Percentiles rank a stretch among this genome's conserved stretches.
Evolutionary conservation across 2,113 vertebrate genomes (phyloP).

Genomic region (Gobius niger): DNA sequence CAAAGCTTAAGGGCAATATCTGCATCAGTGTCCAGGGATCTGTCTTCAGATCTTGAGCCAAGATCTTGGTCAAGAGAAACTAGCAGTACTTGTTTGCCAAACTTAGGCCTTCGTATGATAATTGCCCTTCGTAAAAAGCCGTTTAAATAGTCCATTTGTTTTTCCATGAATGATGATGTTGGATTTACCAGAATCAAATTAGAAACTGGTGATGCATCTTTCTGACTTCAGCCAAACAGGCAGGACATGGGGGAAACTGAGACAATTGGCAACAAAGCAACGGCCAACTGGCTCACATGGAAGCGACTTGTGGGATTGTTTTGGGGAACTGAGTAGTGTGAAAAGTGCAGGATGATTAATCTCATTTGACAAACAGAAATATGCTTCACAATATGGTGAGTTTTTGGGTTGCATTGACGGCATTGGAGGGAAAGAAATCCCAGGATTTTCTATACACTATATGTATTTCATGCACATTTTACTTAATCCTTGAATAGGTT

Average conservation of each 20-base stretch:
- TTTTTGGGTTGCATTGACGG: not conserved
- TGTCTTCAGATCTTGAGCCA: too few relatives aligned
- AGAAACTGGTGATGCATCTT: conserved; percentile 2
- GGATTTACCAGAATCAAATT: not conserved
- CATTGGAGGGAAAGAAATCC: too few relatives aligned
- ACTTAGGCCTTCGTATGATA: too few relatives aligned
- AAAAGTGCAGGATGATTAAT: not conserved
- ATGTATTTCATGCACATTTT: not conserved
- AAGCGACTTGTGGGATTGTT: not conserved
- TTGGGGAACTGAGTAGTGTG: not conserved
- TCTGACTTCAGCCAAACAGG: not conserved
- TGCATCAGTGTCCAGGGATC: too few relatives aligned
- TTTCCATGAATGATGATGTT: not conserved
- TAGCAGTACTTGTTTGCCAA: too few relatives aligned
- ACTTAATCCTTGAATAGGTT: not conserved
- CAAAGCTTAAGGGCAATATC: too few relatives aligned
- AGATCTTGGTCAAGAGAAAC: too few relatives aligned
- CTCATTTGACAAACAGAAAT: not conserved
- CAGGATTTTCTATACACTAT: not conserved
- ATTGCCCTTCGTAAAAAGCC: too few relatives aligned
- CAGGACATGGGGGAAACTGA: not conserved
- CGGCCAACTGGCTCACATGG: not conserved
- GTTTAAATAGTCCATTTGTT: too few relatives aligned
- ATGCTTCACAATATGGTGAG: not conserved
- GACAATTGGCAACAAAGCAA: not conserved